phyloP scores from a whole-genome alignment of 1,140 invertebrate species.

The Pachypeltis micranthus region DNA sequence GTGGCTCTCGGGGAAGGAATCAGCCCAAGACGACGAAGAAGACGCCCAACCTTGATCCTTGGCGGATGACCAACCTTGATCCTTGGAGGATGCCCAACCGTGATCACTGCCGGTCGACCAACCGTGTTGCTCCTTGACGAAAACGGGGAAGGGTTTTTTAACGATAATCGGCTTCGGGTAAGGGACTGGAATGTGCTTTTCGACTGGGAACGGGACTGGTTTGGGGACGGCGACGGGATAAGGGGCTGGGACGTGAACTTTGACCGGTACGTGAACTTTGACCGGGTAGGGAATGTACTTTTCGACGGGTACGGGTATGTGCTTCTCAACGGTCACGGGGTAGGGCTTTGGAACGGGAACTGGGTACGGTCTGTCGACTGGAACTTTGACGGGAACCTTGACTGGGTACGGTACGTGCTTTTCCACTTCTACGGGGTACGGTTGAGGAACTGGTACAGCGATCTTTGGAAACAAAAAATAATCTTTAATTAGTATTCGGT shows the following conservation, averaged over 20 bases:
- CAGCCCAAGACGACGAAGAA: too few relatives aligned
- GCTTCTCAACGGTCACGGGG: conserved; percentile 43
- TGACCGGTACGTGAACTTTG: conserved; percentile 29
- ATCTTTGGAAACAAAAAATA: too few relatives aligned
- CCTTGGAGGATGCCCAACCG: neutral
- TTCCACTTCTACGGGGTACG: conserved; percentile 38
- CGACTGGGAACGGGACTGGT: conserved; percentile 34
- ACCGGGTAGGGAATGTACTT: conserved; percentile 34
- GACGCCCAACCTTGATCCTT: neutral
- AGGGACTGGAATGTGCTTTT: conserved; percentile 49
- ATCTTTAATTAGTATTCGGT: too few relatives aligned
- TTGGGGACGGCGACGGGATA: conserved; percentile 33
- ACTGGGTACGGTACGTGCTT: conserved; percentile 36
- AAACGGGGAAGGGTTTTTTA: conserved; percentile 51
- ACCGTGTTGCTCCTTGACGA: conserved; percentile 29
- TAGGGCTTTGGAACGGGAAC: conserved; percentile 37
- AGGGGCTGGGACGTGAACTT: conserved; percentile 37
- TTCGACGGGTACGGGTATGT: conserved; percentile 47
- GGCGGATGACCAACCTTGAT: neutral
- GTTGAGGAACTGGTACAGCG: conserved; percentile 42
- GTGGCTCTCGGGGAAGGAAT: too few relatives aligned
- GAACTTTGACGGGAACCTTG: conserved; percentile 54
- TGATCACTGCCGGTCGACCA: neutral
- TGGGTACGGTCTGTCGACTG: conserved; percentile 46
- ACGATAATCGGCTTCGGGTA: conserved; percentile 36